A percentile compares a stretch with the other conserved stretches of the same genome.
Conservation (phyloP, 2,797 vertebrate genomes). For the Carduelis carduelis region DNA sequence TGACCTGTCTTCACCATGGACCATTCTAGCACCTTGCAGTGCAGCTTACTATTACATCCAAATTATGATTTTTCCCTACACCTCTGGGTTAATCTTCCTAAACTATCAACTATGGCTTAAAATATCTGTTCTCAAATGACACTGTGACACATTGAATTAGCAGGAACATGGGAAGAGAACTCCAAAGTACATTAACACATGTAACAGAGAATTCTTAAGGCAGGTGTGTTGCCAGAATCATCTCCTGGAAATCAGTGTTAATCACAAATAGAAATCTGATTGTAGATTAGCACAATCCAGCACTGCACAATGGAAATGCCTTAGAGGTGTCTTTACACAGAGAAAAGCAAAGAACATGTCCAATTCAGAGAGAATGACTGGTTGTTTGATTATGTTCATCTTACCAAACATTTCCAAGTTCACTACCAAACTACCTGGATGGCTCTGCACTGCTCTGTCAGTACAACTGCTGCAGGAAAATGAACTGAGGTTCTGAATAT, state of each 20-base stretch:
- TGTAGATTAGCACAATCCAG: conserved; percentile 29
- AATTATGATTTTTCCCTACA: background rate
- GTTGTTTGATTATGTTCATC: conserved; percentile 18
- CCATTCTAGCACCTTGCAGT: background rate
- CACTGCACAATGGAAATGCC: conserved; percentile 18
- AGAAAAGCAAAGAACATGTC: conserved; percentile 19
- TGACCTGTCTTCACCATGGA: background rate
- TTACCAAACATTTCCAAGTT: conserved; percentile 14
- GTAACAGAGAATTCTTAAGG: conserved; percentile 56
- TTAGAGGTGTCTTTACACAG: conserved; percentile 38
- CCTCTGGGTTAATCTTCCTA: background rate
- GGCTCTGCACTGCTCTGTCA: conserved; percentile 60
- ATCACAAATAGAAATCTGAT: background rate
- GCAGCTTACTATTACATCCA: background rate
- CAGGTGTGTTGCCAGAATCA: background rate
- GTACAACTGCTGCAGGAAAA: conserved; percentile 84
- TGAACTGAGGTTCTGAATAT: conserved; percentile 84
- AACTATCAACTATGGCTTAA: conserved; percentile 37
- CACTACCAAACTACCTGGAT: background rate
- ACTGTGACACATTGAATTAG: background rate
- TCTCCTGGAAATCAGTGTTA: conserved; percentile 14
- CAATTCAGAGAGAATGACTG: background rate
- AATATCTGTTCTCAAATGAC: background rate
- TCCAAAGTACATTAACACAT: background rate
- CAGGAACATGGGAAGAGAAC: background rate